Base-by-base conservation (phyloP, 2,888 invertebrate genomes). In the Ophioninae sp. region DNA sequence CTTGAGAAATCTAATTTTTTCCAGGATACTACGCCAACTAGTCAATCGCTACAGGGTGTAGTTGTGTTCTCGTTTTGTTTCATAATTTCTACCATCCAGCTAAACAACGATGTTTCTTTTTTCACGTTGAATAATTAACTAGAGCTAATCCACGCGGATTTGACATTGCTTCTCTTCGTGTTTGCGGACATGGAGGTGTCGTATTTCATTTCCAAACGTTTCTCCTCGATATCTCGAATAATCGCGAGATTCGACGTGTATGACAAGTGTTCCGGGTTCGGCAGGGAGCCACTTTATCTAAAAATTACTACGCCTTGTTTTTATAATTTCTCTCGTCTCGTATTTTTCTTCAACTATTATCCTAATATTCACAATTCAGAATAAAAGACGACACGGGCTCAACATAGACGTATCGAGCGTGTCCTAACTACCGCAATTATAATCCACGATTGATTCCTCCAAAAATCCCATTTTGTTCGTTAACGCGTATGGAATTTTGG, bases 331-430 rank as follows among this genome's bases (percentile, higher is more conserved):
- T 37, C 20, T 65, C 78, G n/a, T 8, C 59, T 70, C 73, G 50
- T 37, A 68, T 85, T 81, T 83, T 70, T 6, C 56, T 37, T 21
- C 65, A 77, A 75, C 85, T 83, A 86, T 87, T 86, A 86, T 75
- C 73, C 86, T 89, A 89, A 85, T 81, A 86, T 86, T 88, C 85
- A 80, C 86, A 80, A 83, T 74, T 83, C 65, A 57, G 30, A 86
- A 80, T 62, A 87, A 85, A 85, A 56, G 72, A 75, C 79, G 59
- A 82, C 57, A 17, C 64, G 57, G 30, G 30, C 57, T 56, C 39
- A 78, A 30, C 67, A 70, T 41, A 75, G 72, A 75, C 74, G 64
- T 65, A 65, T 73, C 76, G 61, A 61, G 70, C 65, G 65, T 65
- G 56, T 64, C 44, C 64, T 23, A 44, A 59, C 44, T 39, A 20